Evolutionary conservation across 2,797 vertebrate species (phyloP), one percentile per base, ranked within the genome.

Genomic region (Heliangelus exortis): DNA sequence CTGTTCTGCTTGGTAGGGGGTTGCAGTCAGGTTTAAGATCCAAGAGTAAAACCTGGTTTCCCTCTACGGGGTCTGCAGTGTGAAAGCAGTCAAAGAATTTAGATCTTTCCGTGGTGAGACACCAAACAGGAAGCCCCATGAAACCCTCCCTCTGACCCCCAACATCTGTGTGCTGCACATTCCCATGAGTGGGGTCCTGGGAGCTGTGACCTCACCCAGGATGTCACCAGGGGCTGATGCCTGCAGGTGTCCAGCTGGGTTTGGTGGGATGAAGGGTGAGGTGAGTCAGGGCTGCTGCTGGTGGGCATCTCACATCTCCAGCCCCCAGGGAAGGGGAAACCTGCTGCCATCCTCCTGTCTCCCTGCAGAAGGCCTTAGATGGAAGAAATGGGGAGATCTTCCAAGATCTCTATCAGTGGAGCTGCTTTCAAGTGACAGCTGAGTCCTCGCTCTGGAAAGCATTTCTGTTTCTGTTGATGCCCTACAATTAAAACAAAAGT

Each of bases 401-500:
- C 28, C 5, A 62, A 90, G 26, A 61, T 95, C 84, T 66, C 73
- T 93, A 87, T 90, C 92, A 55, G 75, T 68, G 63, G 57, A 68
- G 85, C 87, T 34, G 84, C 88, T 94, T 93, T 85, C 87, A 75
- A 90, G 93, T 72, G 92, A 86, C 88, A 94, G 92, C 78, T 53
- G 0, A 0, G 1, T 62, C 89, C 97, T 95, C 96, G 96, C 96
- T 96, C 94, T 45, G 4, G 89, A 23, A 94, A 95, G 95, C 95
- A 94, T 94, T 93, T 78, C 91, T 91, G 84, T 94, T 86, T 67
- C 92, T 87, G 14, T 92, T 86, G 89, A 94, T 95, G 95, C 95
- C 57, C 91, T 50, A 8, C 94, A 95, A 95, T 96, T 96, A 97
- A 97, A 97, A 93, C 93, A 93, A 84, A 97, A 97, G 96, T 96